Evolutionary conservation across 1,140 invertebrate genomes (phyloP).

Genomic region (Sinonovacula constricta): DNA sequence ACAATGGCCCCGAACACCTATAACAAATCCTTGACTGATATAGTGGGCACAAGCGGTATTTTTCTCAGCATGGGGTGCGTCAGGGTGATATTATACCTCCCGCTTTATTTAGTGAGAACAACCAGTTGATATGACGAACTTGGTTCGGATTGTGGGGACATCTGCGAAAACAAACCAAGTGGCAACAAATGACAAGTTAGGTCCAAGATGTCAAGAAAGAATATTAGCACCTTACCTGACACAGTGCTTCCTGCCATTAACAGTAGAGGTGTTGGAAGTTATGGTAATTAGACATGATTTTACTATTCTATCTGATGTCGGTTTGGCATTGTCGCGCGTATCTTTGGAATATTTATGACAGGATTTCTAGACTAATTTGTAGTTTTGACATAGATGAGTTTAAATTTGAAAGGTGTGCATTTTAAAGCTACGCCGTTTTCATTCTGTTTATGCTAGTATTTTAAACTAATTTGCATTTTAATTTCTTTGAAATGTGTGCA

Average conservation of each 20-base stretch:
- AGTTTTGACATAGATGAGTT: too few relatives aligned
- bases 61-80: conserved; percentile 47
- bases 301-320: too few relatives aligned
- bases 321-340: too few relatives aligned
- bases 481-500: too few relatives aligned
- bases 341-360: too few relatives aligned
- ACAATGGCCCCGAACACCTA: conserved; percentile 33
- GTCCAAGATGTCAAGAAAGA: background rate
- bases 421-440: too few relatives aligned
- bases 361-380: too few relatives aligned
- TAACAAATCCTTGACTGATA: conserved; percentile 34
- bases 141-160: conserved; percentile 36
- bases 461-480: too few relatives aligned
- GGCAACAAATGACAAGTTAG: background rate
- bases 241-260: conserved; percentile 14
- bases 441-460: too few relatives aligned
- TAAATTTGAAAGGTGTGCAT: too few relatives aligned
- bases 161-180: conserved; percentile 50
- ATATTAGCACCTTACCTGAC: background rate
- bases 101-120: conserved; percentile 42
- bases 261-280: too few relatives aligned
- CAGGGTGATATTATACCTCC: conserved; percentile 44
- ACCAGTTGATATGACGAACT: conserved; percentile 40
- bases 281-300: too few relatives aligned
- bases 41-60: conserved; percentile 26